Evolutionary conservation across 2,888 invertebrate species (phyloP).

Genomic region (Emesis castigata): DNA sequence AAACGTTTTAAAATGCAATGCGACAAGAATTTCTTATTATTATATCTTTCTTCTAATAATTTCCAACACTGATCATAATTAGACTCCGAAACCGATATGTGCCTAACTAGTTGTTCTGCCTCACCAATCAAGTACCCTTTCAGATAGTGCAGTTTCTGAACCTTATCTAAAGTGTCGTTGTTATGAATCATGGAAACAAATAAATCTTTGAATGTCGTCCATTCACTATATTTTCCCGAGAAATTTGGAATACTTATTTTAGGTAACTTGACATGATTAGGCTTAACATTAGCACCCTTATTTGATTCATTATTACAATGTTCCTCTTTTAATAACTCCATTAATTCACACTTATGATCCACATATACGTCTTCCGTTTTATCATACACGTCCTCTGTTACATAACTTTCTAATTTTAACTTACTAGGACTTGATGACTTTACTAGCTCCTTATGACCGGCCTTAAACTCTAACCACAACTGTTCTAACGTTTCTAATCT

Average conservation of each 20-base stretch:
- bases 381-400: background rate
- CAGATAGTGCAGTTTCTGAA: background rate
- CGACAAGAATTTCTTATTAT: conserved; percentile 31
- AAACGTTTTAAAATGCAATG: background rate
- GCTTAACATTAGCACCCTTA: too few species aligned
- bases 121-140: background rate
- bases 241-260: conserved; percentile 38
- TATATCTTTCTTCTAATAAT: conserved; percentile 18
- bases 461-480: conserved; percentile 30
- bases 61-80: background rate
- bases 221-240: conserved; percentile 39
- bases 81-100: background rate
- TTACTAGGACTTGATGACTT: background rate
- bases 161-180: conserved; percentile 7
- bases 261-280: conserved; percentile 9
- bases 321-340: background rate
- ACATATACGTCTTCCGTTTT: background rate
- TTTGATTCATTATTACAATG: background rate
- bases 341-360: background rate
- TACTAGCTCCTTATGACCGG: conserved; percentile 16
- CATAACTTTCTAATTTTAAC: background rate
- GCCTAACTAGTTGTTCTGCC: background rate
- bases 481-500: conserved; percentile 30
- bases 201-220: conserved; percentile 37
- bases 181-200: conserved; percentile 20